A percentile compares a stretch with the other conserved stretches of the same genome.
These are phyloP conservation scores for Terrapene triunguis DNA, from an alignment of 2,113 vertebrate genomes.

Conservation along the genomic window DNA sequence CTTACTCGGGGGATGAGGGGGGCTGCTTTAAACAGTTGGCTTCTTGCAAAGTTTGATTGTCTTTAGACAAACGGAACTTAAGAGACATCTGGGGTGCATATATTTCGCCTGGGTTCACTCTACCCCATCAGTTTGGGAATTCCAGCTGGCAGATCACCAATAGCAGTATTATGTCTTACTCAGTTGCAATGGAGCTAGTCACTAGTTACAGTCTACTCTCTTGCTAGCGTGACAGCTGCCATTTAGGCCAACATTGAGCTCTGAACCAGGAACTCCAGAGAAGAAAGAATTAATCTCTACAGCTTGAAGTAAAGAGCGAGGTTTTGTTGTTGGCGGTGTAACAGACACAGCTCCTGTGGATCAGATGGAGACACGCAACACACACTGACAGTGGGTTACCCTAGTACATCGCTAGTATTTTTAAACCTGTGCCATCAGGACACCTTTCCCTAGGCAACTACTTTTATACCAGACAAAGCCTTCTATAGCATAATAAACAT, in stretches of 20 bases:
- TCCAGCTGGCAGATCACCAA: not conserved
- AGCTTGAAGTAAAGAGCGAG: not conserved
- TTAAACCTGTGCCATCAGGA: not conserved
- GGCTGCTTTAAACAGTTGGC: not conserved
- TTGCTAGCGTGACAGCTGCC: not conserved
- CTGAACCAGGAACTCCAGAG: not conserved
- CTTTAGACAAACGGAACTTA: conserved; percentile 29
- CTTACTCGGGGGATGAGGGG: not conserved
- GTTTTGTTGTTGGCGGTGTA: not conserved
- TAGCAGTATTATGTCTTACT: not conserved
- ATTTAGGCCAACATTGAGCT: conserved; percentile 19
- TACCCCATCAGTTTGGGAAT: conserved; percentile 4
- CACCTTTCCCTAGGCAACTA: not conserved
- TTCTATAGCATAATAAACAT: not conserved
- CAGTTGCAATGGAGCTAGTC: not conserved
- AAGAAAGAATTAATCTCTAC: not conserved
- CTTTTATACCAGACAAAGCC: not conserved
- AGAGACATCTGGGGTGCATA: conserved; percentile 17
- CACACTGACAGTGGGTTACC: not conserved
- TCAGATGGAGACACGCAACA: not conserved
- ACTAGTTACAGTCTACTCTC: not conserved
- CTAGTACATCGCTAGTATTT: not conserved
- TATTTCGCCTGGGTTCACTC: conserved; percentile 14
- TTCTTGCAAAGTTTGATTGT: not conserved
- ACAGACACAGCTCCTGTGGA: not conserved